These are phyloP conservation scores for Elymnias hypermnestra DNA, from an alignment of 1,140 invertebrate species.

Conservation along the genomic window DNA sequence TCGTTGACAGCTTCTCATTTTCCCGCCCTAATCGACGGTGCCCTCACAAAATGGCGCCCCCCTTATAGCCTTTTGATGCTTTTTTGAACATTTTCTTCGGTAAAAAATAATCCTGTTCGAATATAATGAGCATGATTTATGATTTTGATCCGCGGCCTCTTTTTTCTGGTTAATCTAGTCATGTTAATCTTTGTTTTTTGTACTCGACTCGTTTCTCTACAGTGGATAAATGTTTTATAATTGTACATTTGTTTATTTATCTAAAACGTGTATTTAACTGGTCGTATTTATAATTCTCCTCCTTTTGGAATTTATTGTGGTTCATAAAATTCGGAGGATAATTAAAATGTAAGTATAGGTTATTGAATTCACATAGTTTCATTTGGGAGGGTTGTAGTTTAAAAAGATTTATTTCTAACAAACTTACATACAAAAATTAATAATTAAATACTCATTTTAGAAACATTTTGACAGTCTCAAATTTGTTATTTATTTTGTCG, in stretches of 20 bases:
- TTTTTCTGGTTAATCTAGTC: conserved; percentile 58
- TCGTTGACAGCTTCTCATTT: conserved; percentile 48
- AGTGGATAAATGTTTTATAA: conserved; percentile 25
- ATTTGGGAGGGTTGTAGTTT: too few species aligned
- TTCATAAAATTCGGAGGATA: not conserved
- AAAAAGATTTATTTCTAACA: too few species aligned
- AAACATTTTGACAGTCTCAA: too few species aligned
- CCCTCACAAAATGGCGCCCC: conserved; percentile 72
- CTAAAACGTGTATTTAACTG: conserved; percentile 17
- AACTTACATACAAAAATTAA: too few species aligned
- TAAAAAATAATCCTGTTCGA: conserved; percentile 75
- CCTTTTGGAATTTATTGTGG: not conserved
- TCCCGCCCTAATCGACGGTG: conserved; percentile 57
- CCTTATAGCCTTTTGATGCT: conserved; percentile 69
- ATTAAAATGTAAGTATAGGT: not conserved
- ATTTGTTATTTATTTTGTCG: too few species aligned
- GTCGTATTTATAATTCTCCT: conserved; percentile 9
- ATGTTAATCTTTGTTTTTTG: conserved; percentile 67
- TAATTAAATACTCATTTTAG: too few species aligned
- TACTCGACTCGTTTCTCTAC: conserved; percentile 26
- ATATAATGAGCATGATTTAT: conserved; percentile 76
- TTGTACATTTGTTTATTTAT: conserved; percentile 28
- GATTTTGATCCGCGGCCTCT: conserved; percentile 60
- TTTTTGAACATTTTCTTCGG: conserved; percentile 72
- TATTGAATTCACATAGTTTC: too few species aligned